Evolutionary conservation across 2,888 invertebrate genomes (phyloP).

Genomic region (Venusia cambrica): DNA sequence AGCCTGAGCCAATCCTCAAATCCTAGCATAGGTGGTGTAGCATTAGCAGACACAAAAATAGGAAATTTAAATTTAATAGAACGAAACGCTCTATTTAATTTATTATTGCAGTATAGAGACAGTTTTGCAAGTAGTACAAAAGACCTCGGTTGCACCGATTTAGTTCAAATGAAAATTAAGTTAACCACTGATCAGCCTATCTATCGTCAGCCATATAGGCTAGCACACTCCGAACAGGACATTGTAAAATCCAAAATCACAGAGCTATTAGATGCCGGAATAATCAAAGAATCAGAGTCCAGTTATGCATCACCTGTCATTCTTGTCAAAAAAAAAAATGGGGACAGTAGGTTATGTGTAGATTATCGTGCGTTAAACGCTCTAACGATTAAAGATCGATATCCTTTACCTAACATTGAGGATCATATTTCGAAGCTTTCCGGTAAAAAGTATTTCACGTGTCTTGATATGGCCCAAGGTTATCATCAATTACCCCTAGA

Average conservation of each 20-base stretch:
- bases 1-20: neutral
- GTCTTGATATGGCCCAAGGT: conserved; percentile 24
- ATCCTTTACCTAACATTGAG: no score
- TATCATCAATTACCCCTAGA: conserved; percentile 1
- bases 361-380: conserved; percentile 33
- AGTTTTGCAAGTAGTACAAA: conserved; percentile 25
- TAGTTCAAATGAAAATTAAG: conserved; percentile 29
- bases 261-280: conserved; percentile 31
- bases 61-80: neutral
- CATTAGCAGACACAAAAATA: neutral
- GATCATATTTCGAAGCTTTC: no score
- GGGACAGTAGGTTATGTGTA: conserved; percentile 29
- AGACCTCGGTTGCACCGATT: conserved; percentile 29
- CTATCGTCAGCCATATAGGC: conserved; percentile 22
- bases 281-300: conserved; percentile 31
- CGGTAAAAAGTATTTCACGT: no score
- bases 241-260: conserved; percentile 15
- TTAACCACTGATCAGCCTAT: conserved; percentile 24
- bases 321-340: conserved; percentile 31
- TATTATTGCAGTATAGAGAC: neutral
- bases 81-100: neutral
- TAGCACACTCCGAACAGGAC: neutral
- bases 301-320: conserved; percentile 31
- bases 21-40: conserved; percentile 16
- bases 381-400: conserved; percentile 31